phyloP scores from a whole-genome alignment of 2,797 vertebrate genomes.

The Gallinago stenura region DNA sequence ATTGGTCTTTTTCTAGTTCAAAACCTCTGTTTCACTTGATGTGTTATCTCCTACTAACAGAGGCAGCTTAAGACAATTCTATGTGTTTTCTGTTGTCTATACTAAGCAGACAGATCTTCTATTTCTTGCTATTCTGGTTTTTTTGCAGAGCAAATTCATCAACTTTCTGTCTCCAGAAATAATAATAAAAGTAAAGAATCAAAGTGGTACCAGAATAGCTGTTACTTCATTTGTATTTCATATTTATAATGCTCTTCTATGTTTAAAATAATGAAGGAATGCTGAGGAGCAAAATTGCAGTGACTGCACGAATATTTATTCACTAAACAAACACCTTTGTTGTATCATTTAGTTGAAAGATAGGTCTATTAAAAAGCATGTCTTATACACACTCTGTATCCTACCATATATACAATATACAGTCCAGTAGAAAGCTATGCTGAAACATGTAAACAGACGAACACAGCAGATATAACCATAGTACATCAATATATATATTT shows the following conservation, averaged over 20 bases:
- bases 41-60: neutral
- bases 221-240: neutral
- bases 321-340: neutral
- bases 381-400: neutral
- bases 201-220: neutral
- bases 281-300: neutral
- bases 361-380: neutral
- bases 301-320: neutral
- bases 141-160: neutral
- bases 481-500: constrained; percentile 18
- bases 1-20: neutral
- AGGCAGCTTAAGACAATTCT: neutral
- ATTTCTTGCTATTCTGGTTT: neutral
- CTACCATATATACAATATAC: no score
- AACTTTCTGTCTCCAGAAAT: neutral
- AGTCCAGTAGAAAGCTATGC: neutral
- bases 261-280: neutral
- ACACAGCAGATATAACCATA: neutral
- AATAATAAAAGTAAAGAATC: neutral
- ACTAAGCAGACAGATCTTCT: neutral
- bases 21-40: neutral
- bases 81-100: neutral
- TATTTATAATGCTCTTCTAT: neutral
- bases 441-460: neutral
- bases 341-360: constrained; percentile 1